Conservation (phyloP, 2,797 vertebrate genomes). For the Pseudochirops corinnae region DNA sequence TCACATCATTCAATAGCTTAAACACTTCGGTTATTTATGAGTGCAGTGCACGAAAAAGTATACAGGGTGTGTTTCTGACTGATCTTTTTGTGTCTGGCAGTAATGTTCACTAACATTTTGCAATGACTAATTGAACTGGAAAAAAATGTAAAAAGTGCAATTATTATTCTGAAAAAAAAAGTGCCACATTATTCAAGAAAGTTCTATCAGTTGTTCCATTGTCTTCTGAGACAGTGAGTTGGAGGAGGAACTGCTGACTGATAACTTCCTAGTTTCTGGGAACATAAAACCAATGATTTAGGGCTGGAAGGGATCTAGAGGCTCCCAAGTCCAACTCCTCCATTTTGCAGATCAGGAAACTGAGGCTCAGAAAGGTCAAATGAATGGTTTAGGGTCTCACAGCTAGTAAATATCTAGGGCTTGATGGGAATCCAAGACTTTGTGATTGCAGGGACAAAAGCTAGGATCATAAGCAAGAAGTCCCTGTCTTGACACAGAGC, state of each 20-base stretch:
- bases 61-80: neutral
- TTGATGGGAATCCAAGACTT: neutral
- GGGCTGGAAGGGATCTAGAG: neutral
- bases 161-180: neutral
- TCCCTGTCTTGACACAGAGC: neutral
- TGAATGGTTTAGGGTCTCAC: neutral
- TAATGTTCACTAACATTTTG: neutral
- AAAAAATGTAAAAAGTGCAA: neutral
- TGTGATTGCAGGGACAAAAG: neutral
- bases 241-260: neutral
- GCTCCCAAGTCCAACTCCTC: neutral
- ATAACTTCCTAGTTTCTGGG: neutral
- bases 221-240: neutral
- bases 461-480: neutral
- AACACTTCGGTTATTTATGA: neutral
- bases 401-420: neutral
- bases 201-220: neutral
- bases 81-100: neutral
- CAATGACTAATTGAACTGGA: neutral
- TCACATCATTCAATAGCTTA: neutral
- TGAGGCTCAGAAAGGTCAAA: neutral
- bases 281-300: neutral
- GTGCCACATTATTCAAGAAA: neutral
- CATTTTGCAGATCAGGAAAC: neutral
- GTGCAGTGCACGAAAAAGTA: neutral